These are phyloP conservation scores for Liparis tanakae DNA, from an alignment of 2,797 vertebrate species.

Conservation along the genomic window DNA sequence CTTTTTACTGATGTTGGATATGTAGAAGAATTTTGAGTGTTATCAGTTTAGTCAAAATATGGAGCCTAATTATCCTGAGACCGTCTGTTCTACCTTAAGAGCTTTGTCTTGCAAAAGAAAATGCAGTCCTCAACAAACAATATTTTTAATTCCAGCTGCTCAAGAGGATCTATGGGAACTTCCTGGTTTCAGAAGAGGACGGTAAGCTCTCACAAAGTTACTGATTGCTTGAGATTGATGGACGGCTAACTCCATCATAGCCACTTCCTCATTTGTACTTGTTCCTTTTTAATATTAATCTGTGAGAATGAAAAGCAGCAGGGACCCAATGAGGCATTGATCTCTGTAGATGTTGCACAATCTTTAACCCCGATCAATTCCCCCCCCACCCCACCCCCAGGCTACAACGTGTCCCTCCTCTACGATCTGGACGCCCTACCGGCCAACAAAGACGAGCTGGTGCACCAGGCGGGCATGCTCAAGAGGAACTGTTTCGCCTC, in stretches of 20 bases:
- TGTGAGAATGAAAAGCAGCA: background rate
- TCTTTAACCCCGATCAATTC: background rate
- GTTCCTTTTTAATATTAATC: background rate
- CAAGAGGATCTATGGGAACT: constrained; percentile 93
- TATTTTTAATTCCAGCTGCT: constrained; percentile 86
- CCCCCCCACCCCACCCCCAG: constrained; percentile 75
- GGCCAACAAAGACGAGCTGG: constrained; percentile 88
- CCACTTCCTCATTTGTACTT: constrained; percentile 15
- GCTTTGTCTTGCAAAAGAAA: background rate
- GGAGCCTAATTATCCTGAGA: too few relatives aligned
- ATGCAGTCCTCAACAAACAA: too few relatives aligned
- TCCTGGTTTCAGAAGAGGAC: constrained; percentile 90
- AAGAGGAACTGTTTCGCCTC: constrained; percentile 99
- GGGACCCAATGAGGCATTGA: background rate
- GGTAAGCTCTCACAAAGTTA: constrained; percentile 77
- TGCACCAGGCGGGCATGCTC: constrained; percentile 98
- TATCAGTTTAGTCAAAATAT: background rate
- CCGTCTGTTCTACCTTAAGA: background rate
- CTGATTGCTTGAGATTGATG: background rate
- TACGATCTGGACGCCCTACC: constrained; percentile 95
- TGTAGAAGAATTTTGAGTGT: background rate
- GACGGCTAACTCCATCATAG: background rate
- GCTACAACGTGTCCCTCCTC: constrained; percentile 97
- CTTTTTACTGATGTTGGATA: background rate
- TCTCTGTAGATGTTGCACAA: background rate